Evolutionary conservation across 2,113 vertebrate species (phyloP).

Genomic region (Pyrgilauda ruficollis): DNA sequence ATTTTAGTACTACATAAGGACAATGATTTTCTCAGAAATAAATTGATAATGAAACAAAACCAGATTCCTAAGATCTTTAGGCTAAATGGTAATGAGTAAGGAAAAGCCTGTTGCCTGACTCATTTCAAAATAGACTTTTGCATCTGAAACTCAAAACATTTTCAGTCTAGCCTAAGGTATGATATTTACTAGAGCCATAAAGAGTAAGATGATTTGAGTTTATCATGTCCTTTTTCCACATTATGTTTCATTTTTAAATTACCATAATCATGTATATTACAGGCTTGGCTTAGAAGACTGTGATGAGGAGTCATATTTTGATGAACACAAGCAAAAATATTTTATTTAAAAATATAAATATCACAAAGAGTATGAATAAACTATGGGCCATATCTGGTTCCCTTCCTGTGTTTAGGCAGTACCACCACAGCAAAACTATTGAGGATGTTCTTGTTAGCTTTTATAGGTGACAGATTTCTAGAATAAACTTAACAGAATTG

Average conservation of each 20-base stretch:
- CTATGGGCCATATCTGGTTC: conserved; percentile 10
- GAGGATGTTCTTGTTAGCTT: conserved; percentile 59
- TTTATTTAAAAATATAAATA: conserved; percentile 65
- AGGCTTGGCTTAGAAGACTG: conserved; percentile 59
- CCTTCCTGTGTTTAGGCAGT: conserved; percentile 52
- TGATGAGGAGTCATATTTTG: conserved; percentile 66
- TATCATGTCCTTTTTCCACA: conserved; percentile 70
- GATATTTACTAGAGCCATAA: conserved; percentile 77
- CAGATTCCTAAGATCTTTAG: conserved; percentile 69
- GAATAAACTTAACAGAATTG: conserved; percentile 43
- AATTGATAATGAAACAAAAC: conserved; percentile 70
- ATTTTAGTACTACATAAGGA: conserved; percentile 47
- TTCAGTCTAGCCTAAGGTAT: conserved; percentile 74
- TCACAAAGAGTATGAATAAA: conserved; percentile 54
- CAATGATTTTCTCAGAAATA: conserved; percentile 70
- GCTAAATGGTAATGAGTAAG: conserved; percentile 72
- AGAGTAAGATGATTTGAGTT: conserved; percentile 68
- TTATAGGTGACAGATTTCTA: conserved; percentile 59
- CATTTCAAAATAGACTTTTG: conserved; percentile 71
- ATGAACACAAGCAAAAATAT: conserved; percentile 70
- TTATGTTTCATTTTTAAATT: conserved; percentile 72
- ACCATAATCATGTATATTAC: conserved; percentile 70
- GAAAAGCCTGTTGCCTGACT: conserved; percentile 74
- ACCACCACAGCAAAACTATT: conserved; percentile 45
- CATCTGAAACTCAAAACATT: conserved; percentile 66